Evolutionary conservation across 2,888 invertebrate genomes (phyloP), one percentile per base, ranked within the genome.

Genomic region (Drosophila quinaria): DNA sequence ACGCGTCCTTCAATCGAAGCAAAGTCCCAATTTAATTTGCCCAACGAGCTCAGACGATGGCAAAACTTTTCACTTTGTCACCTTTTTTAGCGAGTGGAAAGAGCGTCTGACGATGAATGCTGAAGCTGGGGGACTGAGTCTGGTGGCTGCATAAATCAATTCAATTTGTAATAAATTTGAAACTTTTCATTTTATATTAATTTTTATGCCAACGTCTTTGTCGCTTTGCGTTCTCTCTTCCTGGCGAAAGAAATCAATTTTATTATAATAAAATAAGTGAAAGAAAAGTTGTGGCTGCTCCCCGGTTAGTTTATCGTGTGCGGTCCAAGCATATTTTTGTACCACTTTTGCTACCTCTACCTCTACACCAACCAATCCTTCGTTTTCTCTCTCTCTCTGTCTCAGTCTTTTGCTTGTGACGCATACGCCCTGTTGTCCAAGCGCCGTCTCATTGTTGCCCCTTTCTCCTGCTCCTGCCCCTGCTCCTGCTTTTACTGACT

Each of bases 141-240:
- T 49, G 68, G 22, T 67, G 62, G 44, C 52, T 77, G 85, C 85
- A 86, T 86, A 86, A 86, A 86, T 86, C 85, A 86, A 85, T 86
- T 86, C 86, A 86, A 87, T 87, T 86, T 86, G 85, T 83, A 86
- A 86, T 87, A 86, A 86, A 86, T 86, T 86, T 87, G 86, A 87
- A 86, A 86, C 86, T 86, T 86, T 86, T 86, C 85, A 87, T 86
- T 86, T 87, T 85, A 87, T 86, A 86, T 86, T 86, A 86, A 86
- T 86, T 87, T 85, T 85, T 83, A 87, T 83, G 85, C 71, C 82
- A 77, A 74, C 77, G 51, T 44, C 50, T 55, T 44, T 68, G 74
- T 72, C 73, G 70, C 37, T 54, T 22, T 46, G 49, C 70, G 39
- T 60, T 13, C 22, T 33, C 52, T 37, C 46, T 42, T 67, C 64